Evolutionary conservation across 2,888 invertebrate genomes (phyloP).

Genomic region (Petrophora chlorosata): DNA sequence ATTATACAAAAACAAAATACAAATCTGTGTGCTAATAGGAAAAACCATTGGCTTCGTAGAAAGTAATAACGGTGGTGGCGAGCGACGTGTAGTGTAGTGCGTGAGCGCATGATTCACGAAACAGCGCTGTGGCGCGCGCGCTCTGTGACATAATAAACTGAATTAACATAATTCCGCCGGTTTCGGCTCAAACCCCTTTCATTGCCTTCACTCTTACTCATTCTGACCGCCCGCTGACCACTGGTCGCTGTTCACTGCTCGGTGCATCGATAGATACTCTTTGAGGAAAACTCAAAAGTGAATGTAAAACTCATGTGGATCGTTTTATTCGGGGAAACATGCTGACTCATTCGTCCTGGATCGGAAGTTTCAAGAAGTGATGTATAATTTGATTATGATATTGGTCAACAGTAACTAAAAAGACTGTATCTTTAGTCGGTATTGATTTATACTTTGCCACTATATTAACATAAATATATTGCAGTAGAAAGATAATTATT

Average conservation of each 20-base stretch:
- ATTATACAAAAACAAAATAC: slow-evolving; percentile 25
- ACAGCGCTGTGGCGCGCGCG: slow-evolving; percentile 44
- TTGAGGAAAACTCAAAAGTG: slow-evolving; percentile 20
- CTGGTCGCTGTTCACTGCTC: slow-evolving; percentile 33
- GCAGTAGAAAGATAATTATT: too few species aligned
- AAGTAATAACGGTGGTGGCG: slow-evolving; percentile 78
- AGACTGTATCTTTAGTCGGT: too few species aligned
- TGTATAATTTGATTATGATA: background rate
- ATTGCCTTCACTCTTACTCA: slow-evolving; percentile 59
- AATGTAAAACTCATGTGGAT: slow-evolving; percentile 7
- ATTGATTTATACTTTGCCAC: too few species aligned
- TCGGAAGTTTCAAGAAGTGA: background rate
- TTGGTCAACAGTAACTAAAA: too few species aligned
- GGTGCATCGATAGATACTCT: slow-evolving; percentile 51
- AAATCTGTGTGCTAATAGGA: slow-evolving; percentile 41
- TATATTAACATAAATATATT: too few species aligned
- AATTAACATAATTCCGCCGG: slow-evolving; percentile 74
- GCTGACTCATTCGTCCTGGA: slow-evolving; percentile 22
- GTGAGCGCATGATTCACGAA: slow-evolving; percentile 75
- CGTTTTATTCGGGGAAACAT: slow-evolving; percentile 22
- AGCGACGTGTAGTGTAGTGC: slow-evolving; percentile 56
- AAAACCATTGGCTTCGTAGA: slow-evolving; percentile 63
- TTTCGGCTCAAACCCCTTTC: slow-evolving; percentile 62
- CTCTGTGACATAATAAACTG: slow-evolving; percentile 78
- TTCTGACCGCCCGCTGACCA: slow-evolving; percentile 24